A percentile compares a stretch with the other conserved stretches of the same genome.
Evolutionary conservation across 2,797 vertebrate genomes (phyloP).

Genomic region (Clarias pachynema): DNA sequence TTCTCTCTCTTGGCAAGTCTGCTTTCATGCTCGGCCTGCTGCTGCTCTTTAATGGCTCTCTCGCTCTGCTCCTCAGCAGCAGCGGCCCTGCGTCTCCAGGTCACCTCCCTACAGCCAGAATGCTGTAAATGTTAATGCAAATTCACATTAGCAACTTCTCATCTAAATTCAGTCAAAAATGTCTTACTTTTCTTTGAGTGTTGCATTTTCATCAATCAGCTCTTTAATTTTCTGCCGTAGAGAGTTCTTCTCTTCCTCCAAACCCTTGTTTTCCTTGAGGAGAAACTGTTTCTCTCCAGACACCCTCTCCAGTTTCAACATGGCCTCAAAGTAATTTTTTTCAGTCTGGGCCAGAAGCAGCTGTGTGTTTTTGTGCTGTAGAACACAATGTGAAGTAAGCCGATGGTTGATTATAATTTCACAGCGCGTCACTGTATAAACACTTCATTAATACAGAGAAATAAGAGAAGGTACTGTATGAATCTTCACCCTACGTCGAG

Average conservation of each 20-base stretch:
- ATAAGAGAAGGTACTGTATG: background rate
- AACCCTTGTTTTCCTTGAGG: conserved; percentile 65
- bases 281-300: conserved; percentile 70
- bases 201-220: conserved; percentile 66
- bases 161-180: background rate
- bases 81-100: conserved; percentile 60
- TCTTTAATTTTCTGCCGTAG: conserved; percentile 69
- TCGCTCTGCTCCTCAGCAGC: conserved; percentile 67
- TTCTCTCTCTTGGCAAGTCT: conserved; percentile 65
- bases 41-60: conserved; percentile 61
- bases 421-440: background rate
- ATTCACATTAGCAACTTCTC: background rate
- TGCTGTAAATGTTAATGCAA: background rate
- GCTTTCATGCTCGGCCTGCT: conserved; percentile 69
- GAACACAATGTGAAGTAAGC: background rate
- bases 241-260: conserved; percentile 66
- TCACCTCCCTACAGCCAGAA: conserved; percentile 63
- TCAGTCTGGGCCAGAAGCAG: conserved; percentile 67
- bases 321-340: conserved; percentile 73
- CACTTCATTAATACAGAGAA: background rate
- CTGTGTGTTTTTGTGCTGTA: conserved; percentile 69
- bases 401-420: background rate
- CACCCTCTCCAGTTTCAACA: conserved; percentile 74
- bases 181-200: conserved; percentile 73
- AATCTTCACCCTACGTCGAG: background rate